phyloP scores from a whole-genome alignment of 2,113 vertebrate genomes.

The Cyprinodon brontotheroides region DNA sequence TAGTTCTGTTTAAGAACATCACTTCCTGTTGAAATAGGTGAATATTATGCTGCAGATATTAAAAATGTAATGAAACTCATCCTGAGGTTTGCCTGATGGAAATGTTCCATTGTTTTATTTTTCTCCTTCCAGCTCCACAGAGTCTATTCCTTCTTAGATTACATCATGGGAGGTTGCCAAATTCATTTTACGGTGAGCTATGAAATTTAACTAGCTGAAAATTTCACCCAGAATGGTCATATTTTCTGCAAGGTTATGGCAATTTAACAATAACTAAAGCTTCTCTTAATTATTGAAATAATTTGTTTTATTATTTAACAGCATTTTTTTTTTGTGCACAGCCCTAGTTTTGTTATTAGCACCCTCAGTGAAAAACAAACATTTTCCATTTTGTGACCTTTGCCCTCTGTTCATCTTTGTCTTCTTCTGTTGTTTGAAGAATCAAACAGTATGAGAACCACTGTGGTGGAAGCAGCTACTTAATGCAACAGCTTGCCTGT shows the following conservation, averaged over 20 bases:
- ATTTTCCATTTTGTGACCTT: slow-evolving; percentile 41
- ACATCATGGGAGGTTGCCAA: slow-evolving; percentile 98
- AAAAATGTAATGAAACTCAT: neutral
- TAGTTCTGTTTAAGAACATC: neutral
- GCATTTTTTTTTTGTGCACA: slow-evolving; percentile 24
- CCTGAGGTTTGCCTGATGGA: slow-evolving; percentile 20
- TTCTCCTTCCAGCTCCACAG: slow-evolving; percentile 85
- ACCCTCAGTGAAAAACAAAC: slow-evolving; percentile 42
- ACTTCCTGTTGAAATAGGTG: neutral
- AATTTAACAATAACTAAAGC: neutral
- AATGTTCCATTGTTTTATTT: neutral
- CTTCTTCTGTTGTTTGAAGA: slow-evolving; percentile 43
- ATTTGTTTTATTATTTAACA: neutral
- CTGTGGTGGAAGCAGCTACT: slow-evolving; percentile 43
- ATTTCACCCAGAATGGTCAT: neutral
- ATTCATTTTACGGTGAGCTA: slow-evolving; percentile 94
- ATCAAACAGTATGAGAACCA: slow-evolving; percentile 34
- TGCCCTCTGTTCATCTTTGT: slow-evolving; percentile 33
- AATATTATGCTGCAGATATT: neutral
- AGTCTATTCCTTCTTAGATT: slow-evolving; percentile 95
- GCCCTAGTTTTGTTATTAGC: slow-evolving; percentile 35
- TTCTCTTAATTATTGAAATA: neutral
- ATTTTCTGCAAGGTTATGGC: neutral
- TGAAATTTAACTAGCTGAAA: slow-evolving; percentile 17
- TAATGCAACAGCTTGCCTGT: slow-evolving; percentile 39